phyloP scores from a whole-genome alignment of 2,888 invertebrate genomes.

The Cistogaster globosa region DNA sequence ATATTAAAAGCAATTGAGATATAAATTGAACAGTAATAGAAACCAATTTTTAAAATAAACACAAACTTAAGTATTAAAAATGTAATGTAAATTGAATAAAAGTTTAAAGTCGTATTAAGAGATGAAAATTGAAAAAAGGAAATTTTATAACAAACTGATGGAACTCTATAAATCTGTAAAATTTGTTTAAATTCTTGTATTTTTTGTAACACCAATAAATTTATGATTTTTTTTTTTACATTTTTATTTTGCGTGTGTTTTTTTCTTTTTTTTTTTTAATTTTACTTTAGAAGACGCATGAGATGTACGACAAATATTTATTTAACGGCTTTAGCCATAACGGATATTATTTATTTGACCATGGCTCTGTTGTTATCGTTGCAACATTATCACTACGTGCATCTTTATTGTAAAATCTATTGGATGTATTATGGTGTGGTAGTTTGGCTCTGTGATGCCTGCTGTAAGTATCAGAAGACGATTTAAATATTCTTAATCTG shows the following conservation, averaged over 20 bases:
- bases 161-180: no score
- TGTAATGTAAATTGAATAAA: no score
- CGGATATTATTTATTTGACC: conserved; percentile 88
- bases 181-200: no score
- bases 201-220: conserved; percentile 12
- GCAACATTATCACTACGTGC: conserved; percentile 85
- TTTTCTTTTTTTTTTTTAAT: conserved; percentile 10
- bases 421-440: conserved; percentile 86
- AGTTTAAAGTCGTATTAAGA: background rate
- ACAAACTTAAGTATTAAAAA: no score
- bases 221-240: conserved; percentile 20
- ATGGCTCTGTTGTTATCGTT: conserved; percentile 87
- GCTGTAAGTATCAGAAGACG: conserved; percentile 84
- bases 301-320: conserved; percentile 90
- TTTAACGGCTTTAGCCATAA: conserved; percentile 88
- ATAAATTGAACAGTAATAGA: conserved; percentile 55
- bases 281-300: conserved; percentile 85
- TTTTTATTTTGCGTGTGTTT: background rate
- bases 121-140: conserved; percentile 7
- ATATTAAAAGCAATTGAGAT: conserved; percentile 65
- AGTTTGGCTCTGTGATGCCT: conserved; percentile 87
- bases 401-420: conserved; percentile 84
- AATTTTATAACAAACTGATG: no score
- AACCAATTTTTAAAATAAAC: conserved; percentile 44
- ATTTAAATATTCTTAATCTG: conserved; percentile 51